Conservation (phyloP, 2,888 invertebrate species). For the Cephus sareptanus region DNA sequence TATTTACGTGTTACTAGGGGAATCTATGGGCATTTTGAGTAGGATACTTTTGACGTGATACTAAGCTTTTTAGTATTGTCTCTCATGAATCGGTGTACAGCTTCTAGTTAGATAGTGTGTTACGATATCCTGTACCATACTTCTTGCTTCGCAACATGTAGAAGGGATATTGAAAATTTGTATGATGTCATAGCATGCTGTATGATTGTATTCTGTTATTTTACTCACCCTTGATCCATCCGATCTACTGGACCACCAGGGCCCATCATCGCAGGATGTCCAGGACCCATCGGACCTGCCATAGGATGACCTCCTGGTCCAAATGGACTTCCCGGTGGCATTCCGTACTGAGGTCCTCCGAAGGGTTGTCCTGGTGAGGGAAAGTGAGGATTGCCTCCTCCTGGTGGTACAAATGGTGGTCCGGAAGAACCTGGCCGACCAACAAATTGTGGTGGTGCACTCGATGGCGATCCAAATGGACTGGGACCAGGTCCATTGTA, state of each 20-base stretch:
- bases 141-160: not conserved
- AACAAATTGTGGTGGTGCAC: constrained; percentile 72
- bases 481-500: constrained; percentile 78
- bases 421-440: constrained; percentile 76
- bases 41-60: not conserved
- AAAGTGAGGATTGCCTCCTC: constrained; percentile 75
- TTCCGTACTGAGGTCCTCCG: constrained; percentile 75
- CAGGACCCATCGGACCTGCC: constrained; percentile 74
- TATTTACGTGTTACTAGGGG: not conserved
- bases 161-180: not conserved
- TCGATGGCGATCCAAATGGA: constrained; percentile 77
- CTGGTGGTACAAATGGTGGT: constrained; percentile 79
- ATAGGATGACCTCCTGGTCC: constrained; percentile 75
- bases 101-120: not conserved
- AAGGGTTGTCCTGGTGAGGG: constrained; percentile 73
- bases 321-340: constrained; percentile 79
- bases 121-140: not conserved
- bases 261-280: constrained; percentile 74
- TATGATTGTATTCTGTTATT: not conserved
- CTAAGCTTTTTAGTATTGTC: not conserved
- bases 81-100: not conserved
- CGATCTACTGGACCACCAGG: constrained; percentile 83
- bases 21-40: not conserved
- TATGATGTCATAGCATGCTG: not conserved
- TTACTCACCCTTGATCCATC: constrained; percentile 79